Base-by-base conservation (phyloP, 1,140 invertebrate species). In the Bombus turneri region DNA sequence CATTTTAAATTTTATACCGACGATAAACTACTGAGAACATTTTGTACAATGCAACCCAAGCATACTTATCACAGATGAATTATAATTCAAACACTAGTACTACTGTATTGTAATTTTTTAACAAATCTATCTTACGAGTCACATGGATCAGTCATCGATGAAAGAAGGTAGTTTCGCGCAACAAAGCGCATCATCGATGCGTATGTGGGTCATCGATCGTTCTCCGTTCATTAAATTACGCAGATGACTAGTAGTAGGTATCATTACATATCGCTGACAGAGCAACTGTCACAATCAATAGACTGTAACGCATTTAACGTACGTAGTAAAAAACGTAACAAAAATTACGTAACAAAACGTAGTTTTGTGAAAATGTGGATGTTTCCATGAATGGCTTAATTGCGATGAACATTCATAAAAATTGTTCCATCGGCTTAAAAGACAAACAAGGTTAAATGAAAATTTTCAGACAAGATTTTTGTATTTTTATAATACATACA, bases 151-250 rank as follows among this genome's bases (percentile, higher is more conserved):
- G 8, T 68, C 31, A 2, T n/a, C 31, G 31, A 47, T 47, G 41
- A 47, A 68, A 79, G 22, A 66, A 68, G 68, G 13, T 62, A 47
- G n/a, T 79, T 68, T 68, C 77, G 25, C n/a, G 18, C 31, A 39
- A n/a, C 53, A 73, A 72, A 72, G n/a, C 37, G 37, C 37, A 72
- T 41, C 34, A 31, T 25, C 9, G 37, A 71, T 81, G 68, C 68
- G 37, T 81, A 81, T 62, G 39, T 81, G n/a, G 47, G 47, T 73
- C 47, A 73, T 81, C 68, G 79, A 81, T 73, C 59, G 15, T 57
- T 37, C 15, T 31, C 66, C 8, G 0, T 41, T 73, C 79, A n/a
- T 81, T 53, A 73, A 81, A 81, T 81, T 81, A 73, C 34, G 34
- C 68, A 59, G 47, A 81, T 73, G 37, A 25, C n/a, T 39, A 43